Conservation (phyloP, 2,888 invertebrate genomes). For the Epinotia ramella region DNA sequence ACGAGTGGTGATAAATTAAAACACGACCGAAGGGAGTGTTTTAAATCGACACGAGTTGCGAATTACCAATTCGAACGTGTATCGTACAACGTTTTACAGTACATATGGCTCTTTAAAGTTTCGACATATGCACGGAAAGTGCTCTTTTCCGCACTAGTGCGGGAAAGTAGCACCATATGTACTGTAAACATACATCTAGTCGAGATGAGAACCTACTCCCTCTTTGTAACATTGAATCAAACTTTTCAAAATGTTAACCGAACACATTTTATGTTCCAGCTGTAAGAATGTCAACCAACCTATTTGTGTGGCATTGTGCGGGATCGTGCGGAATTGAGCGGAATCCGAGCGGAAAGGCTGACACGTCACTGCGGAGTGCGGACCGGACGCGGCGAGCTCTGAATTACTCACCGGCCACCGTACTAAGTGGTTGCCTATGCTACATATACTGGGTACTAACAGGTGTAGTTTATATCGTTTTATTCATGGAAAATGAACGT, state of each 20-base stretch:
- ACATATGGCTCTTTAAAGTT: no score
- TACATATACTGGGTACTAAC: neutral
- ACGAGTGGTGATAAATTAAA: no score
- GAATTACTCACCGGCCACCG: constrained; percentile 46
- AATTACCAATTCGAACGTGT: no score
- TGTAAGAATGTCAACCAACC: constrained; percentile 31
- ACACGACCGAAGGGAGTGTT: no score
- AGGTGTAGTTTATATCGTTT: neutral
- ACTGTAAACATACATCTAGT: no score
- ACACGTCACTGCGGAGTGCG: constrained; percentile 48
- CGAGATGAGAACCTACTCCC: no score
- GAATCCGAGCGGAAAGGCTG: constrained; percentile 50
- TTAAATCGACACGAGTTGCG: no score
- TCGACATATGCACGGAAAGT: no score
- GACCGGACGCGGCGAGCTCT: constrained; percentile 36
- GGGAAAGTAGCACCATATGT: no score
- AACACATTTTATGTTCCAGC: neutral
- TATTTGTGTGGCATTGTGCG: constrained; percentile 45
- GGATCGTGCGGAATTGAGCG: constrained; percentile 43
- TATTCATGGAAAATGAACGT: neutral
- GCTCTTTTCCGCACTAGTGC: no score
- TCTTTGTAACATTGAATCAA: no score
- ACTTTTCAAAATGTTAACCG: neutral
- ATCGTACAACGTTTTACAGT: no score
- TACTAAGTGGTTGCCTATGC: constrained; percentile 33